These are phyloP conservation scores for Caerostris darwini DNA, from an alignment of 1,140 invertebrate species.

Conservation along the genomic window DNA sequence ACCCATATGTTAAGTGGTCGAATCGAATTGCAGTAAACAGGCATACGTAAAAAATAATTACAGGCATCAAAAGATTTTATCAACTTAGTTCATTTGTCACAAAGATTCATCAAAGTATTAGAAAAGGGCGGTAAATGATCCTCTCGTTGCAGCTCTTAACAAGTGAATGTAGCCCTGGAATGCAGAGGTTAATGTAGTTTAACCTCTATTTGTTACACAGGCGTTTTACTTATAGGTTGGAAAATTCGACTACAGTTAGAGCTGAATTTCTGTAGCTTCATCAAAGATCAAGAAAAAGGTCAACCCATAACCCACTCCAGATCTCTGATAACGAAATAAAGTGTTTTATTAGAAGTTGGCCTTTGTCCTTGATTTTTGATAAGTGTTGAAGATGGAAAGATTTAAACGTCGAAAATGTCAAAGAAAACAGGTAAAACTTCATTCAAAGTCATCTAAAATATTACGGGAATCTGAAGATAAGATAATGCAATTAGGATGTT, in stretches of 20 bases:
- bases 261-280: conserved; percentile 2
- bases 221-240: conserved; percentile 28
- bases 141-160: conserved; percentile 1
- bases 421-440: not conserved
- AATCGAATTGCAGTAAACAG: not conserved
- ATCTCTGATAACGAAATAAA: conserved; percentile 7
- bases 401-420: not conserved
- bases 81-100: conserved; percentile 34
- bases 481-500: too few relatives aligned
- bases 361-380: not conserved
- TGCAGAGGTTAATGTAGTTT: conserved; percentile 56
- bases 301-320: conserved; percentile 9
- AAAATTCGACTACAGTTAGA: conserved; percentile 11
- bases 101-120: conserved; percentile 27
- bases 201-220: conserved; percentile 44
- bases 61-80: not conserved
- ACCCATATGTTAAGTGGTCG: not conserved
- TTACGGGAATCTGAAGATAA: too few relatives aligned
- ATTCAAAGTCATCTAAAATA: not conserved
- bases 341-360: not conserved
- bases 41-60: not conserved
- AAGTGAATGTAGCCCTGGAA: conserved; percentile 10
- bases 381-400: not conserved
- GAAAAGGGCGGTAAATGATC: conserved; percentile 25
- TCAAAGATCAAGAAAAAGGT: conserved; percentile 13